Evolutionary conservation across 2,888 invertebrate species (phyloP).

Genomic region (Tetragnatha montana): DNA sequence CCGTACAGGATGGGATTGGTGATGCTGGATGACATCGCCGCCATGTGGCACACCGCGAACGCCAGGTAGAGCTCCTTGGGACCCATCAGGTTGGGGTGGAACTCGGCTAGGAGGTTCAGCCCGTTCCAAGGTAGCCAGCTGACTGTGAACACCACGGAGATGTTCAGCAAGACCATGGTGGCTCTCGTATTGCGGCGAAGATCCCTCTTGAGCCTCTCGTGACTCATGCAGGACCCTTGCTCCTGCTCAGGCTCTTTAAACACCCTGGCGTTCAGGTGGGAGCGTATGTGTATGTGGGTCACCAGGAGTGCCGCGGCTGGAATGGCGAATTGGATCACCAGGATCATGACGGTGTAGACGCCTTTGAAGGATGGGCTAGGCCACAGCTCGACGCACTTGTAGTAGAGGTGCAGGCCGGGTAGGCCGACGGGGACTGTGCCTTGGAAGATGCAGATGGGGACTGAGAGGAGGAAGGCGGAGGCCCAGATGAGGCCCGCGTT

Average conservation of each 20-base stretch:
- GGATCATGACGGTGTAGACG: slow-evolving; percentile 63
- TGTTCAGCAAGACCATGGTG: slow-evolving; percentile 78
- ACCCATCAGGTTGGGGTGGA: slow-evolving; percentile 73
- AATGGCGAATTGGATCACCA: slow-evolving; percentile 66
- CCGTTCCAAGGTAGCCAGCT: slow-evolving; percentile 81
- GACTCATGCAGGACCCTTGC: neutral
- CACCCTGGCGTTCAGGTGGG: slow-evolving; percentile 52
- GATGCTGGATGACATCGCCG: slow-evolving; percentile 80
- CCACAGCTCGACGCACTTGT: slow-evolving; percentile 69
- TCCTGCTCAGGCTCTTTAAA: neutral
- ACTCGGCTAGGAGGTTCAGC: slow-evolving; percentile 78
- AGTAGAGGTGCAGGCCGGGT: slow-evolving; percentile 60
- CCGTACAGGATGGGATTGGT: slow-evolving; percentile 81
- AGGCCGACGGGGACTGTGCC: slow-evolving; percentile 62
- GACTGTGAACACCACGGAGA: slow-evolving; percentile 79
- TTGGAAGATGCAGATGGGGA: slow-evolving; percentile 65
- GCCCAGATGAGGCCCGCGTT: slow-evolving; percentile 59
- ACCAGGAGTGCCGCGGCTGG: slow-evolving; percentile 51
- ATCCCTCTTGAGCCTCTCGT: slow-evolving; percentile 62
- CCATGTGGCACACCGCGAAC: slow-evolving; percentile 79
- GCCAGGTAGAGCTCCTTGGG: slow-evolving; percentile 75
- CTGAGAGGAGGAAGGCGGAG: slow-evolving; percentile 56
- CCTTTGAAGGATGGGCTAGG: slow-evolving; percentile 58
- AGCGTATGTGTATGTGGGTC: slow-evolving; percentile 57
- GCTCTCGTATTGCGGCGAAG: slow-evolving; percentile 75